Conservation (phyloP, 2,113 vertebrate genomes). For the Scalopus aquaticus region DNA sequence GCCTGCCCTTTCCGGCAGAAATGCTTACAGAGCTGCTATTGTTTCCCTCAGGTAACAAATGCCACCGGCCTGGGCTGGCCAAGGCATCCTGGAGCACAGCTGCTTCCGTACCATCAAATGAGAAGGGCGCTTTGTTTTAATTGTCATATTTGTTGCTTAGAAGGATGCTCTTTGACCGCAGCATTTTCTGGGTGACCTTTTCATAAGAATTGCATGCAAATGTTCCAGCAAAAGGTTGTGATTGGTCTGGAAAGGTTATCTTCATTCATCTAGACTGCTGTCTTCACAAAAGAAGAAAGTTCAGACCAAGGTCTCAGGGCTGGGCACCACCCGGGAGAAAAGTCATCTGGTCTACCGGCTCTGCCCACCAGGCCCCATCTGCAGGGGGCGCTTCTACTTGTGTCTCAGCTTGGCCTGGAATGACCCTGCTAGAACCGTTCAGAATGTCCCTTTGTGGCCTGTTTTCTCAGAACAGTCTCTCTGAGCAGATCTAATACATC, state of each 20-base stretch:
- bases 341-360: not conserved
- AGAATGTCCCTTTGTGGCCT: not conserved
- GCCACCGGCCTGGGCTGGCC: constrained; percentile 21
- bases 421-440: not conserved
- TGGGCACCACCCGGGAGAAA: not conserved
- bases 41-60: constrained; percentile 64
- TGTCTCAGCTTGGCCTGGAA: constrained; percentile 3
- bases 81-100: constrained; percentile 32
- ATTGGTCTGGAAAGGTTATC: constrained; percentile 45
- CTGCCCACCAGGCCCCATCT: not conserved
- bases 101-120: not conserved
- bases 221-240: constrained; percentile 37
- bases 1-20: constrained; percentile 48
- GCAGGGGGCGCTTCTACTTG: not conserved
- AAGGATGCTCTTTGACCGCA: not conserved
- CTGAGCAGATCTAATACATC: not conserved
- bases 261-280: constrained; percentile 21
- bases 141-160: constrained; percentile 65
- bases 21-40: constrained; percentile 61
- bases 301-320: not conserved
- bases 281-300: constrained; percentile 26
- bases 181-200: constrained; percentile 69
- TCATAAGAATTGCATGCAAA: constrained; percentile 56
- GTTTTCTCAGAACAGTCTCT: not conserved
- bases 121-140: constrained; percentile 66